These are phyloP conservation scores for Cheilosia scutellata DNA, from an alignment of 2,888 invertebrate genomes.

Conservation along the genomic window DNA sequence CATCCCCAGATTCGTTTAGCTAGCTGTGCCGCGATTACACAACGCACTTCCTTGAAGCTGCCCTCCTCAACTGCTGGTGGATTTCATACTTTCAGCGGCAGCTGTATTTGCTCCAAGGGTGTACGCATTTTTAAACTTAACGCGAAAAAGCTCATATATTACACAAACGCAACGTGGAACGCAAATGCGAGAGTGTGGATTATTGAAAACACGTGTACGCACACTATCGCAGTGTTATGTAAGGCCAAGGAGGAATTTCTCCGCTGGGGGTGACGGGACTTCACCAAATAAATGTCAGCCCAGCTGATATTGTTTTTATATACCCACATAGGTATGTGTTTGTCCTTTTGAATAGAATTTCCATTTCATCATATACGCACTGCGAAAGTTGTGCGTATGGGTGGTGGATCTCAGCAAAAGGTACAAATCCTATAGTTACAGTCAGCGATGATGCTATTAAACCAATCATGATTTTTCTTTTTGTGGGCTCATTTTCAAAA, in stretches of 20 bases:
- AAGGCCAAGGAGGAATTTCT: slow-evolving; percentile 43
- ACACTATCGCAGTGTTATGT: slow-evolving; percentile 53
- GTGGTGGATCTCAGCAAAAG: neutral
- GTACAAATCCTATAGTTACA: slow-evolving; percentile 13
- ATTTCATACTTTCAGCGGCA: neutral
- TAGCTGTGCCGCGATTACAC: slow-evolving; percentile 4
- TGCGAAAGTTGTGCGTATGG: slow-evolving; percentile 34
- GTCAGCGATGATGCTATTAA: neutral
- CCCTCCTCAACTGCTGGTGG: slow-evolving; percentile 18
- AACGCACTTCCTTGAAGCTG: slow-evolving; percentile 31
- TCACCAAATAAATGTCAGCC: slow-evolving; percentile 31
- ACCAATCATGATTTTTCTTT: neutral
- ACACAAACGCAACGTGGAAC: slow-evolving; percentile 5
- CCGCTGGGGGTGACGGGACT: neutral
- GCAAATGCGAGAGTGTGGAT: slow-evolving; percentile 15
- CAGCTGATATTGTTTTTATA: slow-evolving; percentile 82
- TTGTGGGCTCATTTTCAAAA: too few relatives aligned
- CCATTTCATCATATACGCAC: slow-evolving; percentile 26
- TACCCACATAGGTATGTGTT: slow-evolving; percentile 74
- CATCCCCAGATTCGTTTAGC: slow-evolving; percentile 11
- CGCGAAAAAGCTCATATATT: slow-evolving; percentile 44
- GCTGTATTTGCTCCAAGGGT: slow-evolving; percentile 2
- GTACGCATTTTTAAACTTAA: slow-evolving; percentile 16
- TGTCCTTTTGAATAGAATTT: neutral
- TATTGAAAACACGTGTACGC: slow-evolving; percentile 60